These are phyloP conservation scores for Piscicola geometra DNA, from an alignment of 2,888 invertebrate genomes.

Conservation along the genomic window DNA sequence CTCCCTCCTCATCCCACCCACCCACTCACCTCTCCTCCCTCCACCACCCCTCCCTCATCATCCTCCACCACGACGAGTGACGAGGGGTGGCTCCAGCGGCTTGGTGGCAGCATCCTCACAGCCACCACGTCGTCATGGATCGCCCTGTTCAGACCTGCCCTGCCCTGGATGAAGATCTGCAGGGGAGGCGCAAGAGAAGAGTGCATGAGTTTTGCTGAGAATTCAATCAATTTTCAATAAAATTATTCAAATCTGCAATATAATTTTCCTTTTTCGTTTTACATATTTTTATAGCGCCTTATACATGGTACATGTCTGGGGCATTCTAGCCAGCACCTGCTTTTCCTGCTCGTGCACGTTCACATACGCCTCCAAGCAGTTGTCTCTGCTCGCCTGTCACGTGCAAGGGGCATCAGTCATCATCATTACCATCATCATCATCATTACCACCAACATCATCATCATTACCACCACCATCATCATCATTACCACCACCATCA, in stretches of 20 bases:
- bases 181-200: too few relatives aligned
- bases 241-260: too few relatives aligned
- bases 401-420: neutral
- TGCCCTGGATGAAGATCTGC: slow-evolving; percentile 52
- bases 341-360: slow-evolving; percentile 65
- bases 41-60: slow-evolving; percentile 56
- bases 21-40: slow-evolving; percentile 48
- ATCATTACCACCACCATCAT: too few relatives aligned
- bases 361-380: slow-evolving; percentile 85
- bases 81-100: slow-evolving; percentile 84
- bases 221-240: too few relatives aligned
- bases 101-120: slow-evolving; percentile 77
- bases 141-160: slow-evolving; percentile 71
- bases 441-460: too few relatives aligned
- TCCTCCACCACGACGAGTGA: slow-evolving; percentile 60
- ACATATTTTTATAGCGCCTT: too few relatives aligned
- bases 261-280: too few relatives aligned
- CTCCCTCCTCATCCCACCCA: neutral
- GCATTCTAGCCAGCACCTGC: too few relatives aligned
- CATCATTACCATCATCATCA: too few relatives aligned
- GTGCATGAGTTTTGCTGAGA: too few relatives aligned
- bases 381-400: slow-evolving; percentile 73
- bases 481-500: too few relatives aligned
- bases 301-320: too few relatives aligned
- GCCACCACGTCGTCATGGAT: slow-evolving; percentile 92